phyloP scores from a whole-genome alignment of 1,140 invertebrate species.

The Drosophila hydei region DNA sequence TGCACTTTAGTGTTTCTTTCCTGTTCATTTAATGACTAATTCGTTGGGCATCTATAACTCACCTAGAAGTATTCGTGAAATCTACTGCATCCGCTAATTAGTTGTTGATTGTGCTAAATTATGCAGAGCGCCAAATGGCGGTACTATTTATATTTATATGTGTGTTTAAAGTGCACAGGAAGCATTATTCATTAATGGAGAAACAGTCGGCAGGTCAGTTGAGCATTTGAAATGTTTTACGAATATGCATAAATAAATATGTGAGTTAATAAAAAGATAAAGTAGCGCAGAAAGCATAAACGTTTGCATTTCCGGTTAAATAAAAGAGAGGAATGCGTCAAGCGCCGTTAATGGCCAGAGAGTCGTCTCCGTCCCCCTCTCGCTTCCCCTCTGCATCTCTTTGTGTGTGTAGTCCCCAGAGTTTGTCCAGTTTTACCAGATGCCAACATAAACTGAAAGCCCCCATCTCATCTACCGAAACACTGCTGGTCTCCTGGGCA shows the following conservation, averaged over 20 bases:
- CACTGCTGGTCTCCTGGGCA: constrained; percentile 29
- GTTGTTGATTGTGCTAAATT: constrained; percentile 43
- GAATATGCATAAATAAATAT: constrained; percentile 35
- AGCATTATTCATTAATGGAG: constrained; percentile 46
- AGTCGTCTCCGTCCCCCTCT: background rate
- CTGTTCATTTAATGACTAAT: constrained; percentile 4
- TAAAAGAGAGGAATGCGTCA: constrained; percentile 50
- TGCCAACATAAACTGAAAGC: constrained; percentile 4
- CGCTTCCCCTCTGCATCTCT: background rate
- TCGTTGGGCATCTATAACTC: background rate
- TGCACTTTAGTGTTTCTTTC: background rate
- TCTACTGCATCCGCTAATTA: constrained; percentile 45
- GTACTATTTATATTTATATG: constrained; percentile 6
- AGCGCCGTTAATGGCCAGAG: constrained; percentile 49
- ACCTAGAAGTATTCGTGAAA: constrained; percentile 10
- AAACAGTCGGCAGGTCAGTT: constrained; percentile 41
- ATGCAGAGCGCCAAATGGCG: constrained; percentile 23
- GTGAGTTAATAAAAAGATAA: constrained; percentile 49
- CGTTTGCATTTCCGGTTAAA: constrained; percentile 79
- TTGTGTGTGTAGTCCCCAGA: background rate
- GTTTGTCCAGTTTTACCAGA: constrained; percentile 13
- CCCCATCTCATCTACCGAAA: background rate
- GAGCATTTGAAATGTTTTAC: constrained; percentile 34
- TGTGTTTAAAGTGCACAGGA: constrained; percentile 39
- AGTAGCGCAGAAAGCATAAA: constrained; percentile 71